A percentile compares a stretch with the other conserved stretches of the same genome.
Conservation (phyloP, 2,888 invertebrate species). For the Phorcus lineatus region DNA sequence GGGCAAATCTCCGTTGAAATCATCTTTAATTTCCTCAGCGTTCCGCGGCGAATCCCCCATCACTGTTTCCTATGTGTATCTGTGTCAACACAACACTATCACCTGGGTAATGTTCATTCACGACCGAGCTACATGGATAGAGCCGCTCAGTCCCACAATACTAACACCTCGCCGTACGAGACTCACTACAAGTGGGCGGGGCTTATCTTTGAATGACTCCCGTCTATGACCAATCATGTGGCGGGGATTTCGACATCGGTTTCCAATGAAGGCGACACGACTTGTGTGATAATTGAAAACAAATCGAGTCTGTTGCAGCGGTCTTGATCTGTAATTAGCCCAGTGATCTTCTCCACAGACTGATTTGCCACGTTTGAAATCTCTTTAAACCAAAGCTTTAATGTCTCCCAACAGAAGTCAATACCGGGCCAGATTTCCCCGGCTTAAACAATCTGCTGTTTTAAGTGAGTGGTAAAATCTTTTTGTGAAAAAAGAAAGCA, state of each 20-base stretch:
- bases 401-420: conserved; percentile 2
- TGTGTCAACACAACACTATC: neutral
- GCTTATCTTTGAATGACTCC: neutral
- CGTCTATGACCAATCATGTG: neutral
- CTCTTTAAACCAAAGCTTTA: conserved; percentile 3
- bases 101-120: neutral
- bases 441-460: too few species aligned
- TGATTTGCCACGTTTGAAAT: conserved; percentile 13
- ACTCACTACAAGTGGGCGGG: neutral
- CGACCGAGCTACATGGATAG: neutral
- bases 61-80: neutral
- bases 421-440: too few species aligned
- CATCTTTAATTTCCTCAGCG: neutral
- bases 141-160: neutral
- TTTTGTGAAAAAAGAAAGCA: too few species aligned
- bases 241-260: neutral
- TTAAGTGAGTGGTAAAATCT: too few species aligned
- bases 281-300: conserved; percentile 15
- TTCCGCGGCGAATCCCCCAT: neutral
- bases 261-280: too few species aligned
- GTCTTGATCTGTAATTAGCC: conserved; percentile 8
- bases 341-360: conserved; percentile 13
- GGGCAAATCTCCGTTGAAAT: neutral
- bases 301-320: neutral
- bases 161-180: neutral